Evolutionary conservation across 92 coral and sea anemone genomes (phyloP), one percentile per base, ranked within the genome.

Genomic region (Pocillopora meandrina): DNA sequence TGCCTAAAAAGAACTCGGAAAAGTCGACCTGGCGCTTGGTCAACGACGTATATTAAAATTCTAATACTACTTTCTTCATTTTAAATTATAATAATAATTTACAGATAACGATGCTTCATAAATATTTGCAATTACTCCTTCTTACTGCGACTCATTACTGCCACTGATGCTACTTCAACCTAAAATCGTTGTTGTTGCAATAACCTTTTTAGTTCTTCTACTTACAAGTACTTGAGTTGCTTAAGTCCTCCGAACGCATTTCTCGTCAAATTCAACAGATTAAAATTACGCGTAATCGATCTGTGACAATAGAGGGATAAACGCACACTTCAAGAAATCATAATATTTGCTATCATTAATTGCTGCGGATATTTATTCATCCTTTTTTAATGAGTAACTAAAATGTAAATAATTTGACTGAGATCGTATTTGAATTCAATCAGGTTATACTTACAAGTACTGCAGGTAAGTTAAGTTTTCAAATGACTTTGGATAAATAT

Each of bases 401-500:
- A 13, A 4, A 9, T 66, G 34, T n/a, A 67, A n/a, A 67, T 67
- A 17, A 12, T 0, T 21, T 67, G 72, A 15, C 8, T 35, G 16
- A 67, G 6, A 9, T 35, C 12, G 12, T 10, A 5, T 69, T 6
- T 49, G 10, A 4, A 15, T 35, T 8, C 18, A 33, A 69, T 17
- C 7, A 20, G 19, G 4, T 15, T 56, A 9, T 49, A 78, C 82
- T 78, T 17, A 78, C 82, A 78, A 49, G 72, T 78, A 78, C 47
- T 64, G 72, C 10, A 78, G 72, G 14, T 33, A 42, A 2, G 62
- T 21, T 49, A 61, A 78, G 42, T 64, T 47, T 42, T 19, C 15
- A 23, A 78, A 64, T 12, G 57, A 6, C 42, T 61, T 42, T 5
- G 82, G 82, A 6, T 20, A 0, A 62, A 36, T 36, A 18, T 65